Evolutionary conservation across 1,140 invertebrate species (phyloP).

Genomic region (Drosophila fuyamai): DNA sequence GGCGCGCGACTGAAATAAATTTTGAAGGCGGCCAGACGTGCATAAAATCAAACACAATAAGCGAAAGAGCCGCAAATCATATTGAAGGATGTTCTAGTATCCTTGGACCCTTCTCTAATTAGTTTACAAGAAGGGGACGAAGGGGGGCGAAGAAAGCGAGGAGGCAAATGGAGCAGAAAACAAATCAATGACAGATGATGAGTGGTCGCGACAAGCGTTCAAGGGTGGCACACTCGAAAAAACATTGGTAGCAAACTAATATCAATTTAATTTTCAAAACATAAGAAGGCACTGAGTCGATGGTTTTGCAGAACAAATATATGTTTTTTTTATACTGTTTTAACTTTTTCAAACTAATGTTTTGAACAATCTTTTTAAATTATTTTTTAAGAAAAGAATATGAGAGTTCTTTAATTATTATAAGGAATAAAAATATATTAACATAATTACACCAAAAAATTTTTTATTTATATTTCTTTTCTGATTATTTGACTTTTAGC

Average conservation of each 20-base stretch:
- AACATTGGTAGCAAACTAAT: neutral
- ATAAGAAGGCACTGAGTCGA: too few species aligned
- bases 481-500: too few species aligned
- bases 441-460: too few species aligned
- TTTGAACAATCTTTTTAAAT: too few species aligned
- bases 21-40: slow-evolving; percentile 19
- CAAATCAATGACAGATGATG: slow-evolving; percentile 29
- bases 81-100: slow-evolving; percentile 14
- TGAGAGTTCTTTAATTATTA: too few species aligned
- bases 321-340: too few species aligned
- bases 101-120: slow-evolving; percentile 10
- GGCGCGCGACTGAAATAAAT: slow-evolving; percentile 2
- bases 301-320: too few species aligned
- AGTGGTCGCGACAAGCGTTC: slow-evolving; percentile 7
- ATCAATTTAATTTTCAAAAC: too few species aligned
- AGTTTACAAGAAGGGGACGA: neutral
- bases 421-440: too few species aligned
- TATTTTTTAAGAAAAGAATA: too few species aligned
- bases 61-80: slow-evolving; percentile 15
- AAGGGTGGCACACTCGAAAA: slow-evolving; percentile 1
- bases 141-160: neutral
- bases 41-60: slow-evolving; percentile 32
- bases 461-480: too few species aligned
- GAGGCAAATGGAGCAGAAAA: slow-evolving; percentile 13
- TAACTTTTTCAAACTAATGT: too few species aligned